Evolutionary conservation across 1,140 invertebrate genomes (phyloP).

Genomic region (Steinernema khuongi): DNA sequence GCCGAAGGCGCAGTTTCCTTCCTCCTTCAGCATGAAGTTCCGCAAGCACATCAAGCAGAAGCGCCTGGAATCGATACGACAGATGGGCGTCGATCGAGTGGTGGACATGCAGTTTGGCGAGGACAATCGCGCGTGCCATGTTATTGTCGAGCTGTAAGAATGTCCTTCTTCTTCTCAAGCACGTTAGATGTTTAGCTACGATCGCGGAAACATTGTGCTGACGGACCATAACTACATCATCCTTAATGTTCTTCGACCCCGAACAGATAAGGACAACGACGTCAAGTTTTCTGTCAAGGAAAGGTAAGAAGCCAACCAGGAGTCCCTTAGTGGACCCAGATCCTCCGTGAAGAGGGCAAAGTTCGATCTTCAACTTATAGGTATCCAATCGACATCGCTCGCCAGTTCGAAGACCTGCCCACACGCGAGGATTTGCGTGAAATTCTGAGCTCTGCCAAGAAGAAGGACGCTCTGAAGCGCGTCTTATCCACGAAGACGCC

Average conservation of each 20-base stretch:
- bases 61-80: conserved; percentile 60
- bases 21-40: conserved; percentile 96
- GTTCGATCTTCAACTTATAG: conserved; percentile 23
- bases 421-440: conserved; percentile 40
- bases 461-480: conserved; percentile 76
- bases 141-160: conserved; percentile 77
- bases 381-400: conserved; percentile 52
- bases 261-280: conserved; percentile 81
- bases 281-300: conserved; percentile 83
- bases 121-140: conserved; percentile 85
- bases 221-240: conserved; percentile 86
- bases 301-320: conserved; percentile 69
- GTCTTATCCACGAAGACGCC: conserved; percentile 73
- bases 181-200: conserved; percentile 62
- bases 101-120: conserved; percentile 86
- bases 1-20: conserved; percentile 92
- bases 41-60: conserved; percentile 95
- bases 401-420: conserved; percentile 38
- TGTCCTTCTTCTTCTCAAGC: background rate
- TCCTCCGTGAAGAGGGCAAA: background rate
- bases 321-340: no score
- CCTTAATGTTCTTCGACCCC: conserved; percentile 82
- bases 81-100: conserved; percentile 77
- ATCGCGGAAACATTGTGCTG: conserved; percentile 89
- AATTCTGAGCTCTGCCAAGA: conserved; percentile 65